These are phyloP conservation scores for Lucifuga dentata DNA, from an alignment of 2,113 vertebrate species.

Conservation along the genomic window DNA sequence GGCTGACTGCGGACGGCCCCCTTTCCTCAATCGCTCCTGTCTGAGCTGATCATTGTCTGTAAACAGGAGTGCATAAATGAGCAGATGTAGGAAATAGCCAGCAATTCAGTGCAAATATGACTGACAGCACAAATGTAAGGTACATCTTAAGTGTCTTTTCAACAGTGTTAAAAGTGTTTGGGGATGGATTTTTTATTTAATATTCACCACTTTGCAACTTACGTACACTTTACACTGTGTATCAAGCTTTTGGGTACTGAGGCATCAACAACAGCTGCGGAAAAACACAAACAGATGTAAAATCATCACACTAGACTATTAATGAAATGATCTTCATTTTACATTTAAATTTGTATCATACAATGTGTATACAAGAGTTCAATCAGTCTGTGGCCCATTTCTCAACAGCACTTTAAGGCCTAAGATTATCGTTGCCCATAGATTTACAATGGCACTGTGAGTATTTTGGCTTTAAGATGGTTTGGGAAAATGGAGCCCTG, in stretches of 20 bases:
- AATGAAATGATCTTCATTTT: not conserved
- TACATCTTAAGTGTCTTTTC: too few species aligned
- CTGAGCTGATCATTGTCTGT: conserved; percentile 92
- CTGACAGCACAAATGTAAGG: too few species aligned
- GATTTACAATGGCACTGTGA: too few species aligned
- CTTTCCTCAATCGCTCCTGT: conserved; percentile 85
- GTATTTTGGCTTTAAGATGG: too few species aligned
- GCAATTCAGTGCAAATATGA: too few species aligned
- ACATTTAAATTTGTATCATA: too few species aligned
- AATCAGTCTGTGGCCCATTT: too few species aligned
- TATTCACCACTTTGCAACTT: conserved; percentile 73
- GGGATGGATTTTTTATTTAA: not conserved
- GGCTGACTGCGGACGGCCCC: conserved; percentile 71
- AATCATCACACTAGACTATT: not conserved
- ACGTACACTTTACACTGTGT: conserved; percentile 90
- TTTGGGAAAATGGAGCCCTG: too few species aligned
- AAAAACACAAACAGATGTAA: conserved; percentile 3
- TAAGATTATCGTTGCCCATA: too few species aligned
- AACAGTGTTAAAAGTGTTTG: not conserved
- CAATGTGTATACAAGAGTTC: not conserved
- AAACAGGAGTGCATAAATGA: conserved; percentile 21
- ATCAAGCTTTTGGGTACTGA: conserved; percentile 89
- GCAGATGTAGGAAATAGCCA: not conserved
- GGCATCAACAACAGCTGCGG: conserved; percentile 89
- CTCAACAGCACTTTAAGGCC: too few species aligned